Evolutionary conservation across 2,888 invertebrate species (phyloP).

Genomic region (Lasius platythorax): DNA sequence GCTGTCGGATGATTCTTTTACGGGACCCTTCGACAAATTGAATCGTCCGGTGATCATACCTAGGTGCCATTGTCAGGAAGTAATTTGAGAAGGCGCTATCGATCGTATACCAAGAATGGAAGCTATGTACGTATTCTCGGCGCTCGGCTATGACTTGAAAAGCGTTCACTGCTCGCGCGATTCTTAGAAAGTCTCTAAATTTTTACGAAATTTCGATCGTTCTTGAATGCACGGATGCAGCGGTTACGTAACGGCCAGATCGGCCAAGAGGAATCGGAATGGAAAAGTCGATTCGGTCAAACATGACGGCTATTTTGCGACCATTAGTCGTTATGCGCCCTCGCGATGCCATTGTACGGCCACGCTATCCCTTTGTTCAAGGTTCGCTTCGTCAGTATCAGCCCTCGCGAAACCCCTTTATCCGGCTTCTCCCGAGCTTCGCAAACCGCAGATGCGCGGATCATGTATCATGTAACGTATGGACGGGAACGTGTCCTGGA

Average conservation of each 20-base stretch:
- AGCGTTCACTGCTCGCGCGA: not conserved
- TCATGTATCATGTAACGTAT: not conserved
- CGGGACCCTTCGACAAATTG: slow-evolving; percentile 58
- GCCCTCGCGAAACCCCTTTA: slow-evolving; percentile 46
- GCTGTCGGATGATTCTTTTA: slow-evolving; percentile 39
- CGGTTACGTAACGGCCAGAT: not conserved
- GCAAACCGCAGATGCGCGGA: slow-evolving; percentile 14
- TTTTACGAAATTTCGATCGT: slow-evolving; percentile 30
- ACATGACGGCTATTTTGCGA: slow-evolving; percentile 20
- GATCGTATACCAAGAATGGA: slow-evolving; percentile 56
- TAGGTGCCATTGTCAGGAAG: slow-evolving; percentile 62
- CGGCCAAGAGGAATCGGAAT: not conserved
- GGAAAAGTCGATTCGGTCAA: not conserved
- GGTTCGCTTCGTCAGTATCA: slow-evolving; percentile 42
- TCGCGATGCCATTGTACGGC: not conserved
- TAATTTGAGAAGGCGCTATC: slow-evolving; percentile 65
- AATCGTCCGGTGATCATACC: slow-evolving; percentile 60
- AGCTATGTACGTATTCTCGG: slow-evolving; percentile 13
- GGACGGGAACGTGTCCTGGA: not conserved
- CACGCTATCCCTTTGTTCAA: slow-evolving; percentile 42
- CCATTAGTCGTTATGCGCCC: not conserved
- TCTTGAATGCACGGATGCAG: not conserved
- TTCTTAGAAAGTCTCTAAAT: slow-evolving; percentile 20
- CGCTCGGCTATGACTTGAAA: not conserved
- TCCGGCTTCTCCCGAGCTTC: slow-evolving; percentile 43